Evolutionary conservation across 2,888 invertebrate species (phyloP).

Genomic region (Archips crataeganus): DNA sequence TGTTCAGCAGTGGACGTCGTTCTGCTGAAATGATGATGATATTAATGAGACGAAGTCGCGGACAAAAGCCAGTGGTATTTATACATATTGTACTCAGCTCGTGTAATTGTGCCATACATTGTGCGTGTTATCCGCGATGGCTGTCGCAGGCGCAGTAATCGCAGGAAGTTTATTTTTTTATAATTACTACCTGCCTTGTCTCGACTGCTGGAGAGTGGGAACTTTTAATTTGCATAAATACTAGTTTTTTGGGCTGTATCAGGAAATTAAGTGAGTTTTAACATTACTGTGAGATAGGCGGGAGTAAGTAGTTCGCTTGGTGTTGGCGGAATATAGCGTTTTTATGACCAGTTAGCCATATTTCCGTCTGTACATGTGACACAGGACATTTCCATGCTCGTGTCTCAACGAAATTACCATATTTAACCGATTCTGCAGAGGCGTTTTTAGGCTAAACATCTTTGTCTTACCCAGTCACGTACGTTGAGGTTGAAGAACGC

Average conservation of each 20-base stretch:
- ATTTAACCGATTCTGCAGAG: conserved; percentile 47
- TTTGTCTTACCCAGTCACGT: conserved; percentile 64
- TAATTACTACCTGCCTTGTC: conserved; percentile 13
- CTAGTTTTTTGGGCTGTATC: conserved; percentile 11
- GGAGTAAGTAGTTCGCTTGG: too few species aligned
- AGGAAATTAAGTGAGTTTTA: conserved; percentile 3
- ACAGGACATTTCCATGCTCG: conserved; percentile 20
- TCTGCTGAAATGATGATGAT: too few species aligned
- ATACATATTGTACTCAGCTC: not conserved
- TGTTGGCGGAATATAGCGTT: too few species aligned
- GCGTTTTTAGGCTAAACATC: conserved; percentile 60
- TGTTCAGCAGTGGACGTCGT: too few species aligned
- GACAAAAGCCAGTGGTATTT: too few species aligned
- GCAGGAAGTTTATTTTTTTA: conserved; percentile 24
- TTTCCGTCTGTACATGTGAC: not conserved
- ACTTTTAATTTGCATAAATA: conserved; percentile 54
- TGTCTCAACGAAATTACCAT: conserved; percentile 61
- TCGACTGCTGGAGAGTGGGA: conserved; percentile 9
- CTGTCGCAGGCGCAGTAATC: conserved; percentile 10
- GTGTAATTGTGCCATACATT: not conserved
- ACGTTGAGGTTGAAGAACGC: conserved; percentile 61
- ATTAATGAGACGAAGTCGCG: too few species aligned
- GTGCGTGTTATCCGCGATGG: not conserved
- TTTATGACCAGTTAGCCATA: too few species aligned
- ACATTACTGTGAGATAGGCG: not conserved